Evolutionary conservation across 2,113 vertebrate genomes (phyloP), one percentile per base, ranked within the genome.

Genomic region (Ivindomyrus marchei): DNA sequence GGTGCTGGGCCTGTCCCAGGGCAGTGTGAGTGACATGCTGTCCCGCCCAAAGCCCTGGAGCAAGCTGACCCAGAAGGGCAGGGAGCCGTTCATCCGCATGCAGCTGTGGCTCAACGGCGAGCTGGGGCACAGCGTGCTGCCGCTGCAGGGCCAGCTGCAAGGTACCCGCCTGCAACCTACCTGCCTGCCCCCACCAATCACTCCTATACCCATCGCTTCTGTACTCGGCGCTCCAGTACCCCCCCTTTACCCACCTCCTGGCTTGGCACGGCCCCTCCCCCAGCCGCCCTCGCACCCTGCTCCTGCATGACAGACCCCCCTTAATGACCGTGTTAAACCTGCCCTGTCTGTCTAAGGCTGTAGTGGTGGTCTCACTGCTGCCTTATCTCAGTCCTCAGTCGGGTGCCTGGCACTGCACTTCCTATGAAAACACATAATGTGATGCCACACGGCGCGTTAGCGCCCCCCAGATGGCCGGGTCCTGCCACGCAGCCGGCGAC

Each of bases 1-100:
- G 97, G 96, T 98, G 58, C 95, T 98, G 93, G 97, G 97, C 90
- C 95, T 98, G 87, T 98, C 97, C 91, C 97, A 98, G 95, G 97
- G 97, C 93, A 98, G 97, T 19, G 97, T 98, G 94, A 98, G 97
- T 36, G 97, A 98, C 95, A 98, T 98, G 97, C 96, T 98, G 88
- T 98, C 97, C 88, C 95, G 97, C 93, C 97, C 97, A n/a, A 98
- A 98, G 94, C 97, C 97, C 56, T 98, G 97, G 97, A 97, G 96
- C 92, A 98, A 98, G 93, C 95, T 98, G 94, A 98, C 97, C 85
- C 97, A 98, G 95, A 98, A 98, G 95, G 97, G 97, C 94, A 96
- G 97, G 27, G 97, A 98, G 94, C 97, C 97, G 90, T 98, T 98
- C 94, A 98, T 98, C 94, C 96, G 97, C 90, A 98, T 98, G 97